Evolutionary conservation across 2,797 vertebrate species (phyloP).

Genomic region (Lagorchestes hirsutus): DNA sequence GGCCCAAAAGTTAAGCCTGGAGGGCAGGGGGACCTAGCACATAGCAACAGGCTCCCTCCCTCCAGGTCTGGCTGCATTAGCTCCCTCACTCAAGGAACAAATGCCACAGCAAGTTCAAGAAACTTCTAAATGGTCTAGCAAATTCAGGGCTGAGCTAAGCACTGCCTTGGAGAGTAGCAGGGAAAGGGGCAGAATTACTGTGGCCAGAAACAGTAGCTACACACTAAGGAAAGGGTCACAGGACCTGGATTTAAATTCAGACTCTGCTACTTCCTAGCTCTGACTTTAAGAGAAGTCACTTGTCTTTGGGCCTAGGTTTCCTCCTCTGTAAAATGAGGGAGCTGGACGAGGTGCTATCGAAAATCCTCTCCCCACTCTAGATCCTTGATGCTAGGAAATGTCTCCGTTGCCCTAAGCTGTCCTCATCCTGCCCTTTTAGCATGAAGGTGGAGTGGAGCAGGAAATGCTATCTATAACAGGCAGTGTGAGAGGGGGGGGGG

Average conservation of each 20-base stretch:
- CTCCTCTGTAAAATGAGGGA: background rate
- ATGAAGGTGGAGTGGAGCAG: constrained; percentile 49
- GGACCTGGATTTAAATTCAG: background rate
- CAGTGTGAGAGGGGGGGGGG: background rate
- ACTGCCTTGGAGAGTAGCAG: background rate
- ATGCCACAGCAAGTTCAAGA: background rate
- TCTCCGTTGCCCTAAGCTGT: background rate
- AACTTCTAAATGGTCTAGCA: background rate
- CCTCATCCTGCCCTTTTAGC: constrained; percentile 23
- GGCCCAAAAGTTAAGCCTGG: background rate
- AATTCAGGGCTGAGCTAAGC: background rate
- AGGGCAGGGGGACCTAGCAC: background rate
- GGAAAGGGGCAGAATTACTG: background rate
- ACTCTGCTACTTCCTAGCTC: background rate
- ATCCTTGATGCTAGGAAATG: background rate
- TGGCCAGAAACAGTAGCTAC: background rate
- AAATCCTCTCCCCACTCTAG: background rate
- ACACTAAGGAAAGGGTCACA: background rate
- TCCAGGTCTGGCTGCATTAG: background rate
- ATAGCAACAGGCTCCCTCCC: background rate
- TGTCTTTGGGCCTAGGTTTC: background rate
- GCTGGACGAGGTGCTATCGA: background rate
- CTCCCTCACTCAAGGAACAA: background rate
- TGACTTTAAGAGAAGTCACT: background rate
- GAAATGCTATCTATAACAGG: constrained; percentile 74